These are phyloP conservation scores for Ctenomys sociabilis DNA, from an alignment of 2,113 vertebrate species.

Conservation along the genomic window DNA sequence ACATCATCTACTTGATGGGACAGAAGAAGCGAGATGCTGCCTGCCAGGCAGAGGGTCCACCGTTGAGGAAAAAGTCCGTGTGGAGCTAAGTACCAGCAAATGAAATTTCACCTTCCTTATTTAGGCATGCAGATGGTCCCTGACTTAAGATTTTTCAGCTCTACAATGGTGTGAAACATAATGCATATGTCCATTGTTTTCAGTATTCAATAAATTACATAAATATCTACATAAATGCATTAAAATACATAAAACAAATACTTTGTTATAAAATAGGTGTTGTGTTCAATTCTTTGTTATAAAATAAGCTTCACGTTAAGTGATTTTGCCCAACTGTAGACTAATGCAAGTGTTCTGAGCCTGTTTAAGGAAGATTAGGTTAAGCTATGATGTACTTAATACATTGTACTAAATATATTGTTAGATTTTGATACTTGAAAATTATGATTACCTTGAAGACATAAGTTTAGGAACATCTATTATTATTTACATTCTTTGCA, in stretches of 20 bases:
- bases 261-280: not conserved
- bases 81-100: not conserved
- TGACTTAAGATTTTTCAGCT: not conserved
- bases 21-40: not conserved
- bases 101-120: not conserved
- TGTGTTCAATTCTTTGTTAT: not conserved
- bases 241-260: not conserved
- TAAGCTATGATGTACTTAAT: not conserved
- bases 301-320: not conserved
- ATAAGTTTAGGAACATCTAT: not conserved
- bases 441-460: not conserved
- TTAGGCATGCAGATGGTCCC: not conserved
- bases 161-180: not conserved
- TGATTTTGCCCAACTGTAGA: not conserved
- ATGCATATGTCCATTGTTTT: not conserved
- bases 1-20: not conserved
- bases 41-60: not conserved
- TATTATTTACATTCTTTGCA: not conserved
- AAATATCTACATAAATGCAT: not conserved
- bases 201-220: not conserved
- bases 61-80: not conserved
- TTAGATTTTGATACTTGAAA: not conserved
- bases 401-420: not conserved
- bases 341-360: not conserved
- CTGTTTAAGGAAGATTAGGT: too few species aligned